Evolutionary conservation across 2,113 vertebrate genomes (phyloP), one percentile per base, ranked within the genome.

Genomic region (Psettodes erumei): DNA sequence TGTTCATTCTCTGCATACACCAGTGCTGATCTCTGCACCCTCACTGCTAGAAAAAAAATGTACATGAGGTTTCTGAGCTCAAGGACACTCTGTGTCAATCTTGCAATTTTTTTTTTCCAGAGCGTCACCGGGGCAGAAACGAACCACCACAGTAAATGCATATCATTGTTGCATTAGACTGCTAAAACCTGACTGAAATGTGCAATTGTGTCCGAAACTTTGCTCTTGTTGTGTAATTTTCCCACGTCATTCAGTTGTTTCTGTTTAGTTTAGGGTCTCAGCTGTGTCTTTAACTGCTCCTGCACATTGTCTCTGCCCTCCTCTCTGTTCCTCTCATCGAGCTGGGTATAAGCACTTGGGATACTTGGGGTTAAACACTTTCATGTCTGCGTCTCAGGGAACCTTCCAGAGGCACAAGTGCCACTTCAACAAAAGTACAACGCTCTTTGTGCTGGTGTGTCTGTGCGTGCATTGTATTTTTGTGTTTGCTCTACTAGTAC

Each of bases 291-390:
- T 48, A 35, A 59, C 43, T 23, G 33, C 32, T 64, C 33, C 35
- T 40, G 25, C 68, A 56, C 33, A 30, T 11, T 3, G 30, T 55
- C 56, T 72, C 40, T 25, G n/a, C 45, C 50, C n/a, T 10, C 21
- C 48, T 19, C 45, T 56, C 53, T 42, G 54, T 55, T 55, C 32
- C 62, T 73, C 69, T 71, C 42, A 53, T 67, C 72, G 27, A 71
- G 43, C 66, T 25, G 62, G 25, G 8, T 58, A 25, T 35, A 78
- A 75, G 61, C 71, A 68, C 53, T 13, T 23, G 43, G 82, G 80
- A 84, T 69, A 63, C 71, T 62, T 25, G 5, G 23, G 86, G 77
- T 90, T 82, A 85, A 85, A 87, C 75, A 56, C 72, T 70, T 85
- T 64, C 33, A 67, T 82, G 80, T 82, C 54, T 25, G 48, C 7